Evolutionary conservation across 2,888 invertebrate species (phyloP).

Genomic region (Vesta saturnalis): DNA sequence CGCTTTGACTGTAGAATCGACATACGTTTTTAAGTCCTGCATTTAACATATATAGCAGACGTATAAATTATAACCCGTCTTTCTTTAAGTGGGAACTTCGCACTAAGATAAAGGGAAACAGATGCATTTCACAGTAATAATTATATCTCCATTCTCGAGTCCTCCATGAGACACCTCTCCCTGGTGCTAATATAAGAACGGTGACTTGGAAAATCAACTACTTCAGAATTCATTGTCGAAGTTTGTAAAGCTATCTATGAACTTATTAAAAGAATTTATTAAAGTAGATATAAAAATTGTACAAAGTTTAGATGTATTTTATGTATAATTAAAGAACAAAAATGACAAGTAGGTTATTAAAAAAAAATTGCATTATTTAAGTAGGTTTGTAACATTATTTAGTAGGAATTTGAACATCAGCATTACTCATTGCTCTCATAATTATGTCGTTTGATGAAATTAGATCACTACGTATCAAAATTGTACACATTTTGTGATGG

Average conservation of each 20-base stretch:
- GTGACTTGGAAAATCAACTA: conserved; percentile 44
- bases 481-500: not conserved
- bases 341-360: not conserved
- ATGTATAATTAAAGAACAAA: too few species aligned
- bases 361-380: not conserved
- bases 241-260: conserved; percentile 45
- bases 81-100: too few species aligned
- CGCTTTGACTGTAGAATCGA: too few species aligned
- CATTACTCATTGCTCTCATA: not conserved
- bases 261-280: conserved; percentile 41
- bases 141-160: too few species aligned
- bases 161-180: too few species aligned
- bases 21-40: too few species aligned
- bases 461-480: not conserved
- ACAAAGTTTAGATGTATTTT: not conserved
- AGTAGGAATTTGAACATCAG: not conserved
- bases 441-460: conserved; percentile 4
- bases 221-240: conserved; percentile 44
- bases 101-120: too few species aligned
- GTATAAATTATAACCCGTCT: too few species aligned
- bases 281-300: conserved; percentile 38
- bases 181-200: conserved; percentile 43
- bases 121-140: too few species aligned
- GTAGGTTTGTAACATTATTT: not conserved
- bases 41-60: too few species aligned